Base-by-base conservation (phyloP, 2,888 invertebrate genomes). In the Tubiluchus corallicola region DNA sequence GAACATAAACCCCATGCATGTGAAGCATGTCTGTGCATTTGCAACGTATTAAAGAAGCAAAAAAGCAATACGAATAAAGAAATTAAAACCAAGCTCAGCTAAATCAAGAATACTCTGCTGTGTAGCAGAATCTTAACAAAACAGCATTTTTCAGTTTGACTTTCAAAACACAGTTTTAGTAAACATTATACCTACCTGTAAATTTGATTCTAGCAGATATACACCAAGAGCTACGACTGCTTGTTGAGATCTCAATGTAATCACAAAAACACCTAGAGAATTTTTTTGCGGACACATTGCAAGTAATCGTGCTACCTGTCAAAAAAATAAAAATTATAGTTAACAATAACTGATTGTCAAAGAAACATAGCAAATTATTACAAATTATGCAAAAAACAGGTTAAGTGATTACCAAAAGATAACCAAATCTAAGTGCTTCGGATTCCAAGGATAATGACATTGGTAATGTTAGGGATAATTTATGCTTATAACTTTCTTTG, bases 171-270 rank as follows among this genome's bases (percentile, higher is more conserved):
- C 21, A 20, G 20, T 5, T 38, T 17, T 13, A 38, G 20, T 38
- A 13, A 17, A 13, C 5, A 37, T 3, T 17, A 21, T n/a, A 3
- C 18, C 37, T 50, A 67, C 66, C 64, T 90, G 88, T 42, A 87
- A 69, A 5, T 77, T 79, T 46, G 90, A 88, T 63, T 92, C 87
- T 45, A 94, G 68, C 58, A 88, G 81, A 62, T 84, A 94, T 40
- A 94, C 74, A 2, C 92, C 92, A 20, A 94, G 71, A 0, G 92
- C 88, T 51, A 90, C 78, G 21, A 84, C 77, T 2, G 92, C 84
- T 68, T 90, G 88, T 62, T 88, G 87, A 43, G 79, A 79, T 42
- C 63, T 42, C 39, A 48, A 49, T 9, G 9, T n/a, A 20, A 87
- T 63, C 17, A 79, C 73, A 51, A 78, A 75, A 1, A 75, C 70